These are phyloP conservation scores for Bedellia somnulentella DNA, from an alignment of 2,888 invertebrate genomes.

Conservation along the genomic window DNA sequence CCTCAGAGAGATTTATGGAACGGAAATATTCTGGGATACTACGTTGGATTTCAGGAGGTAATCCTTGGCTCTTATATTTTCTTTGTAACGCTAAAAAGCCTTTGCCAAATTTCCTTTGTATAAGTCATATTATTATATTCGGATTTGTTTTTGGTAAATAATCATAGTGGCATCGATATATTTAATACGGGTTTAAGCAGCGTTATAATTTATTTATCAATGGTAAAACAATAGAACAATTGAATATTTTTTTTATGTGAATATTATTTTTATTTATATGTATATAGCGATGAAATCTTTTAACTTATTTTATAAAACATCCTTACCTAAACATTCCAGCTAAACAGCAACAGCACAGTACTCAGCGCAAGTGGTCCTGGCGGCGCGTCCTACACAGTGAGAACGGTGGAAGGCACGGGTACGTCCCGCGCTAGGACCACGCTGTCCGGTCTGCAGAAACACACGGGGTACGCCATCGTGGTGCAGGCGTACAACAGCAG, in stretches of 20 bases:
- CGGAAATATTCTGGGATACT: slow-evolving; percentile 84
- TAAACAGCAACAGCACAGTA: slow-evolving; percentile 46
- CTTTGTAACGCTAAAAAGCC: not conserved
- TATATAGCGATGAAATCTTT: no score
- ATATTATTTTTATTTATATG: no score
- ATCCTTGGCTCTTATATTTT: no score
- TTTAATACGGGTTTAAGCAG: no score
- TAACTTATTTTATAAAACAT: no score
- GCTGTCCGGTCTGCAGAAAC: slow-evolving; percentile 73
- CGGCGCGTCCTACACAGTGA: slow-evolving; percentile 67
- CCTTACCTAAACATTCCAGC: slow-evolving; percentile 14
- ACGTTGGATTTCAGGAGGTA: slow-evolving; percentile 81
- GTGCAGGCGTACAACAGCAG: slow-evolving; percentile 87
- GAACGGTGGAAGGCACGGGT: slow-evolving; percentile 78
- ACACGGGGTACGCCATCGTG: slow-evolving; percentile 78
- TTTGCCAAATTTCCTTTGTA: no score
- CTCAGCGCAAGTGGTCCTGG: slow-evolving; percentile 47
- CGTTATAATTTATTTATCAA: no score
- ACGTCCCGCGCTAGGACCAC: slow-evolving; percentile 66
- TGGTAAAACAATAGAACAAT: no score
- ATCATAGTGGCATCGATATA: no score
- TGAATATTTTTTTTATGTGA: no score
- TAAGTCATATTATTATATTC: no score
- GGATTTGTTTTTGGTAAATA: no score
- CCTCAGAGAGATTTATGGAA: slow-evolving; percentile 86